Evolutionary conservation across 2,797 vertebrate genomes (phyloP), one percentile per base, ranked within the genome.

Genomic region (Bufotes viridis): DNA sequence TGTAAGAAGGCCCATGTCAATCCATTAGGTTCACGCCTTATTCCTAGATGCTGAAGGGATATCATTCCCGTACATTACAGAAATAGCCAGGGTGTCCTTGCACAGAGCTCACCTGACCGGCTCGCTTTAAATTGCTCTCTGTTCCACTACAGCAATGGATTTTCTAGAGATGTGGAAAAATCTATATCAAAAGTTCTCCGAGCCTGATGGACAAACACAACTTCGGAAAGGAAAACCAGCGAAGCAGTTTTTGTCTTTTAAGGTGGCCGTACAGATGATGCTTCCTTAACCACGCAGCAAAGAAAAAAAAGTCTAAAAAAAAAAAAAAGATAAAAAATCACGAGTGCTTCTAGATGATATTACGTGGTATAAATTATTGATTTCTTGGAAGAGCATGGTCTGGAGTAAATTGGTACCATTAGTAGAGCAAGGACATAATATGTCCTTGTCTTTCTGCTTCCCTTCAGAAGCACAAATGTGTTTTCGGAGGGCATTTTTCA

Each of bases 371-470:
- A 67, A 67, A 81, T 81, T 49, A 67, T 81, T 65, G 80, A 65
- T 81, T 51, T 63, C 34, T 51, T 65, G 80, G 80, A 24, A 53
- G 20, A 24, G 60, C n/a, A 24, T 67, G 42, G 80, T 65, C 60
- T 49, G 42, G 18, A 81, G 79, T 22, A 81, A 81, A 81, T 81
- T 81, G 57, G 80, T n/a, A 81, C 34, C 60, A 81, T 63, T 81
- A 81, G n/a, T 67, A n/a, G 51, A 70, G 53, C 81, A 70, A 83
- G 67, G 63, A 83, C 49, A 57, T 67, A 29, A 34, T 70, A 24
- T 67, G 80, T 81, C 80, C 61, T 81, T 81, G 80, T 81, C 80
- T 65, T 67, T 63, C 58, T 69, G 34, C 67, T 60, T 58, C 65
- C 26, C 24, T 60, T 75, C 34, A 72, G 82, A 72, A 29, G 82